Evolutionary conservation across 2,113 vertebrate genomes (phyloP).

Genomic region (Ailurus styani): DNA sequence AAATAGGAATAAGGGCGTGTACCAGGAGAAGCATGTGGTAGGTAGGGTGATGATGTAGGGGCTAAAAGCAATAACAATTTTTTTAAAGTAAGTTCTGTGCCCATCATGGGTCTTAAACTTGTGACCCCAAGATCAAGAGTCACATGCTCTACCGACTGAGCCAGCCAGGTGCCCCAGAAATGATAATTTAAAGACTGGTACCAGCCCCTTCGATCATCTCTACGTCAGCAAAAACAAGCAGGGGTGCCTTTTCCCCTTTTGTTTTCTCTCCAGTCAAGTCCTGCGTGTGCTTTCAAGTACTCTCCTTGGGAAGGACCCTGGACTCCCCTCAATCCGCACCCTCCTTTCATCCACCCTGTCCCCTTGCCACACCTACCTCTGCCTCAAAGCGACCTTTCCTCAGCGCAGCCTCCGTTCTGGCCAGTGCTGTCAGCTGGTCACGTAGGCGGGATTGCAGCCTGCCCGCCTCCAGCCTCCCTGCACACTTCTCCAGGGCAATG

Average conservation of each 20-base stretch:
- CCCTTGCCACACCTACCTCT: background rate
- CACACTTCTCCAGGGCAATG: background rate
- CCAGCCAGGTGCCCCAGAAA: background rate
- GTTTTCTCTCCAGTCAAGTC: background rate
- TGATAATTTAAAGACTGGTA: background rate
- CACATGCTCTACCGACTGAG: background rate
- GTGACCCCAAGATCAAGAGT: background rate
- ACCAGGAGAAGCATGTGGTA: background rate
- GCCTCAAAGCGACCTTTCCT: constrained; percentile 6
- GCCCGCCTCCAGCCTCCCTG: background rate
- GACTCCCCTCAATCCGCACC: background rate
- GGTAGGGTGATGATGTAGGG: fast-evolving
- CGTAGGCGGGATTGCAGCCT: background rate
- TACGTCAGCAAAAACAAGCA: background rate
- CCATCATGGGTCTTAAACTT: background rate
- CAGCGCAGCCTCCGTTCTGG: background rate
- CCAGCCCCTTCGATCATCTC: background rate
- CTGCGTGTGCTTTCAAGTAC: background rate
- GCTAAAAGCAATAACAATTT: fast-evolving
- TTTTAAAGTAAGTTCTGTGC: background rate
- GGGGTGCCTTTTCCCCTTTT: background rate
- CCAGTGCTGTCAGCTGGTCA: background rate
- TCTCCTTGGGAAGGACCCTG: background rate
- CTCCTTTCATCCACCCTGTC: background rate
- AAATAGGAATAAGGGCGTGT: background rate